Conservation (phyloP, 2,797 vertebrate genomes). For the Pteronotus mesoamericanus region DNA sequence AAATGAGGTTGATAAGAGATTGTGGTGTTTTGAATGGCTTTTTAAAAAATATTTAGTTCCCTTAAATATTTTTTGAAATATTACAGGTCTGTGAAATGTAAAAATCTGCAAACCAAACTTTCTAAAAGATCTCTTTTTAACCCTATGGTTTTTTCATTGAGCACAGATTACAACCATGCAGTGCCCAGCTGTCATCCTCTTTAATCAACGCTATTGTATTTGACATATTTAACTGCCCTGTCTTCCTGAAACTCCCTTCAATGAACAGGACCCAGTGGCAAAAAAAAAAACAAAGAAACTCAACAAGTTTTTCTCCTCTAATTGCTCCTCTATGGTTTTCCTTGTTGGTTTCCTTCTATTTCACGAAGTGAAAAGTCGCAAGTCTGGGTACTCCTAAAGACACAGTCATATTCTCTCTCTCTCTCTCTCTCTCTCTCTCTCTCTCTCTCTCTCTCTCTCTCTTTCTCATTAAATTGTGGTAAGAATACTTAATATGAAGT, state of each 20-base stretch:
- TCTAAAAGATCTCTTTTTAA: not conserved
- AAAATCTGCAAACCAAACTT: not conserved
- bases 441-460: not conserved
- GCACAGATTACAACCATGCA: not conserved
- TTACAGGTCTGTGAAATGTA: not conserved
- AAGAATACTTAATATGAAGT: not conserved
- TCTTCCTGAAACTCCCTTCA: not conserved
- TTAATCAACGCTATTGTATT: not conserved
- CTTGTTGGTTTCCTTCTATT: not conserved
- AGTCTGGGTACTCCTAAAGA: not conserved
- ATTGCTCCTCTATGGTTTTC: not conserved
- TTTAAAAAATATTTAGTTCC: not conserved
- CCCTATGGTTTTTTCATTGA: not conserved
- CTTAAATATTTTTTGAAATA: not conserved
- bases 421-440: not conserved
- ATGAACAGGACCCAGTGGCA: not conserved
- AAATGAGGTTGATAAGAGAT: constrained; percentile 4
- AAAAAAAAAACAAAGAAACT: not conserved
- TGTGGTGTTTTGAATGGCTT: not conserved
- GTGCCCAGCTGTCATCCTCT: not conserved
- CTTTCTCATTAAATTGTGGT: not conserved
- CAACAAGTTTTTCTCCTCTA: not conserved
- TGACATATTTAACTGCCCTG: not conserved
- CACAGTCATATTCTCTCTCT: not conserved
- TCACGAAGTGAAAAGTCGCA: not conserved